Evolutionary conservation across 2,113 vertebrate genomes (phyloP), one percentile per base, ranked within the genome.

Genomic region (Crotalus horridus): DNA sequence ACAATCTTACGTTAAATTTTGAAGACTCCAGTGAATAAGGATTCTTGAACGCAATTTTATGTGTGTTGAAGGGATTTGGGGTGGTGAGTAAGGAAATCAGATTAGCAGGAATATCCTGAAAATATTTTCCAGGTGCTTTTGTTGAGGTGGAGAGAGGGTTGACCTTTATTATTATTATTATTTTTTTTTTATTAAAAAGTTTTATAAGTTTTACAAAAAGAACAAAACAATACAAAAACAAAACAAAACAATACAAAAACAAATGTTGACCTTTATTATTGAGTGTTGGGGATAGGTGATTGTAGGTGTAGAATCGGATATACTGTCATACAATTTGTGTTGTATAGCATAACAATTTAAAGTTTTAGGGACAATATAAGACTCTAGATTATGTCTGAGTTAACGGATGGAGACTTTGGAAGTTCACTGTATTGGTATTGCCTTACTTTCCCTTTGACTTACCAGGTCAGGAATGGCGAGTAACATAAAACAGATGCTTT

Each of bases 91-190:
- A 81, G 15, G 54, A 91, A 94, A 92, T 59, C 93, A 85, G 21
- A 48, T 89, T 93, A 61, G 5, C 92, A 11, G 87, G 87, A 46
- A 91, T 48, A 59, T 46, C 91, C 88, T 94, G 46, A 29, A 94
- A 74, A 92, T 92, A 4, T 85, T 11, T 93, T 94, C 46, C 90
- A 91, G 85, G 53, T 95, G 17, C 90, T 92, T 94, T 74, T 10
- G 74, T 39, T 21, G 24, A 55, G 51, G 4, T 33, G 6, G 29
- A 85, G 43, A 59, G 69, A 43, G 58, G 0, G 24, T 20, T 89
- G 88, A 91, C 90, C 87, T 91, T 33, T 0, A 7, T 5, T 93
- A 39, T 55, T 90, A n/a, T n/a, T n/a, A n/a, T n/a, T n/a, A n/a
- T n/a, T n/a, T n/a, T n/a, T n/a, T n/a, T n/a, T n/a, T n/a, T n/a